Base-by-base conservation (phyloP, 1,140 invertebrate genomes). In the Mizuhopecten yessoensis region DNA sequence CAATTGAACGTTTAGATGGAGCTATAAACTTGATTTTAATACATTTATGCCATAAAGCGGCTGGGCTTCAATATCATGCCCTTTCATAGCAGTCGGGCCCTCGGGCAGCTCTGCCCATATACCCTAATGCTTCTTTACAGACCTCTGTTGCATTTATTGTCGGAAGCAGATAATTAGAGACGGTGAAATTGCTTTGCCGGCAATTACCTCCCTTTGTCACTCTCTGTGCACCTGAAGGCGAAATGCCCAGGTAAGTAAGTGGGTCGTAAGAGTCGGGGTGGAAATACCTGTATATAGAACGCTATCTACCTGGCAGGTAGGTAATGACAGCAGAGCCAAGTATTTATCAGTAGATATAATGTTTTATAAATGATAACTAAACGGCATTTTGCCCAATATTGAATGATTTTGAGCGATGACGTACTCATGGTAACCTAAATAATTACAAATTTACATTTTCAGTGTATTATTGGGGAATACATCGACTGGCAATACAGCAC, bases 111-210 rank as follows among this genome's bases (percentile, higher is more conserved):
- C 17, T 75, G 57, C 2, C 57, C 29, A 75, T 75, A 75, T 75
- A 75, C 23, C 57, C 57, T 75, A 75, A 75, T 75, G 57, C 57
- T 75, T 75, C 57, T n/a, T 29, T 75, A 75, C 23, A 75, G 0
- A 45, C 1, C 9, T 5, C 57, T n/a, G 9, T 75, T 75, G 57
- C 57, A 75, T 75, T 75, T 75, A 75, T 75, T 75, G 57, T 75
- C 57, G 57, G 57, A 75, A 75, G 57, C 57, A 75, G 57, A 75
- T 75, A 75, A 75, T 75, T 75, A 75, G 57, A 75, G 57, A 75
- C 57, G 15, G 57, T 75, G 57, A 75, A 75, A 75, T 75, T 75
- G 57, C 57, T n/a, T 29, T 75, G 57, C 57, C 57, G 57, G 9
- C 57, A 75, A 75, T 75, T 75, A 75, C 57, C 57, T 75, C 23